These are phyloP conservation scores for Engystomops pustulosus DNA, from an alignment of 2,113 vertebrate species.

Conservation along the genomic window DNA sequence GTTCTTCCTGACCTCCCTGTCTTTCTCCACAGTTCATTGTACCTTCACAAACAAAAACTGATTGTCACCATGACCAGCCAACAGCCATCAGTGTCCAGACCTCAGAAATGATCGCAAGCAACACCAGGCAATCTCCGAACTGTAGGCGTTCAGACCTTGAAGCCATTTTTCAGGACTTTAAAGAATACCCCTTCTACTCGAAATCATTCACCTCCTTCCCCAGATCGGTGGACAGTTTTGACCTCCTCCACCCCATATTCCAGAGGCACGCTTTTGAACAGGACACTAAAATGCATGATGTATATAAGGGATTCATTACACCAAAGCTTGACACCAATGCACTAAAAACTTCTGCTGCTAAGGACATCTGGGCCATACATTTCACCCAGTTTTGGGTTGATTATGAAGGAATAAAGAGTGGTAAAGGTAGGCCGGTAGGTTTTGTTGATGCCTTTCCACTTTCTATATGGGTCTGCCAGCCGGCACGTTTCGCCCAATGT, in stretches of 20 bases:
- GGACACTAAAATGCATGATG: slow-evolving; percentile 91
- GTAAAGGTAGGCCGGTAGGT: slow-evolving; percentile 86
- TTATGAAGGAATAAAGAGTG: slow-evolving; percentile 87
- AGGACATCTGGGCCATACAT: slow-evolving; percentile 92
- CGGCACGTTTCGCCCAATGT: slow-evolving; percentile 79
- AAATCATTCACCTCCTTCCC: slow-evolving; percentile 80
- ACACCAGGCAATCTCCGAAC: slow-evolving; percentile 87
- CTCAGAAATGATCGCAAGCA: slow-evolving; percentile 96
- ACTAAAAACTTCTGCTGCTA: slow-evolving; percentile 86
- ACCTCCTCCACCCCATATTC: slow-evolving; percentile 90
- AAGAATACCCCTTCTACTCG: slow-evolving; percentile 88
- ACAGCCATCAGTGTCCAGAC: slow-evolving; percentile 91
- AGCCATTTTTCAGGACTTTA: slow-evolving; percentile 90
- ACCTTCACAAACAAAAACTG: slow-evolving; percentile 82
- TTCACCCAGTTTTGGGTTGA: slow-evolving; percentile 98
- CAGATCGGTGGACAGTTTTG: slow-evolving; percentile 75
- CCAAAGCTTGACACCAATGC: slow-evolving; percentile 81
- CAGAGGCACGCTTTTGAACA: slow-evolving; percentile 93
- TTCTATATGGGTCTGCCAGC: slow-evolving; percentile 92
- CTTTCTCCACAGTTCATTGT: slow-evolving; percentile 83
- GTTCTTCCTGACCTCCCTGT: background rate
- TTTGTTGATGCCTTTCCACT: slow-evolving; percentile 96
- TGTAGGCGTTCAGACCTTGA: slow-evolving; percentile 92
- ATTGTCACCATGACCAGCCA: slow-evolving; percentile 86
- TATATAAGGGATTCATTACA: slow-evolving; percentile 86